Base-by-base conservation (phyloP, 1,140 invertebrate genomes). In the Zaprionus nigranus region DNA sequence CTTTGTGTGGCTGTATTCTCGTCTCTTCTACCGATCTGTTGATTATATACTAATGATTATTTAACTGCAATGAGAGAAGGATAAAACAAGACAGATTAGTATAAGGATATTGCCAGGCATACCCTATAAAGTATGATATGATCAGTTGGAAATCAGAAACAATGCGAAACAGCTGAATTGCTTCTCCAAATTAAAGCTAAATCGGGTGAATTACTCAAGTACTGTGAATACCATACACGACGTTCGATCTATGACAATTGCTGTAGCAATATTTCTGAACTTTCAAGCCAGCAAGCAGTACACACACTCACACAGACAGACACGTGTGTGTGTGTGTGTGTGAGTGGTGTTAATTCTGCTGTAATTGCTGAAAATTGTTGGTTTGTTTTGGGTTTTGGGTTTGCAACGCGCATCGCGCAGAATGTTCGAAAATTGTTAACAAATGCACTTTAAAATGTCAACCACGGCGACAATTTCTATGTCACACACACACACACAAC, bases 371-470 rank as follows among this genome's bases (percentile, higher is more conserved):
- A 64, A 56, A 65, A 43, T 56, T n/a, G 34, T 22, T 17, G 20
- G 43, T 49, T 63, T 63, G 46, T 63, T 63, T 75, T 58, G 30
- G 38, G 46, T 63, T 63, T 75, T 58, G 30, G 38, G 51, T 67
- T 67, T 54, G 30, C 57, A 54, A 20, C 24, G 40, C 11, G 34
- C n/a, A n/a, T 17, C 46, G 36, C 30, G 78, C 67, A 70, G 68
- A 81, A 87, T 87, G 83, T 83, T 78, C 71, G 57, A 88, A 85
- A 88, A 84, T 84, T 88, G 84, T 88, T 88, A 88, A 88, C 84
- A 88, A 88, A 84, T 84, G 84, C 84, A 88, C 62, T 88, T 88
- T 88, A 83, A 83, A 87, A 81, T 87, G 84, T 86, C 83, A 86
- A 83, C 83, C 73, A 83, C 83, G 84, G 81, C 81, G 81, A 78